A percentile compares a stretch with the other conserved stretches of the same genome.
Conservation (phyloP, 2,113 vertebrate species). For the Psettodes erumei region DNA sequence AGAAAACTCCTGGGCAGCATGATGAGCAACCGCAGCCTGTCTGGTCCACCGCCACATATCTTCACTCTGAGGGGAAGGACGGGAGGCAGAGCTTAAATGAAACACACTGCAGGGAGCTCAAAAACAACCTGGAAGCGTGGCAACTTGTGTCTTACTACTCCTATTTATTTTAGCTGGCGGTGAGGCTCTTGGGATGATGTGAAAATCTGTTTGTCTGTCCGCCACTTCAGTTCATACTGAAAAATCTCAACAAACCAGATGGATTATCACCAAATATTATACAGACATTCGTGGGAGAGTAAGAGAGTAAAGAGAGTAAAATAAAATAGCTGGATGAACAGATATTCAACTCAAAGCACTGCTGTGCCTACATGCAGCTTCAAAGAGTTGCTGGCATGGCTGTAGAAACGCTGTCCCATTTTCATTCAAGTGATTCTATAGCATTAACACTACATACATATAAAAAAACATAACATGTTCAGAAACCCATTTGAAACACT, state of each 20-base stretch:
- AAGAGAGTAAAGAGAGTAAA: too few species aligned
- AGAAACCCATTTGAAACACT: too few species aligned
- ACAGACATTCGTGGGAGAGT: background rate
- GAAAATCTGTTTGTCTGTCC: too few species aligned
- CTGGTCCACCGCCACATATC: slow-evolving; percentile 87
- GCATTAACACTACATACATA: too few species aligned
- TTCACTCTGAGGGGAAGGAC: slow-evolving; percentile 76
- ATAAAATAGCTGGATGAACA: too few species aligned
- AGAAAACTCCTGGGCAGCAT: slow-evolving; percentile 84
- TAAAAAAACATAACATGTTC: too few species aligned
- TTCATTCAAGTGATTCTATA: too few species aligned
- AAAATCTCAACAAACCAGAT: background rate
- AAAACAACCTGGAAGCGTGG: background rate
- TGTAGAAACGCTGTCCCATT: too few species aligned
- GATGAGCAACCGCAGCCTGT: slow-evolving; percentile 89
- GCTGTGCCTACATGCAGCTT: too few species aligned
- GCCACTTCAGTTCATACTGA: background rate
- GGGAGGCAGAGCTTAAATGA: slow-evolving; percentile 8
- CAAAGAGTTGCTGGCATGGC: too few species aligned
- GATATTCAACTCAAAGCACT: too few species aligned
- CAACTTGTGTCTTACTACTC: background rate
- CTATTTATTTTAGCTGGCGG: background rate
- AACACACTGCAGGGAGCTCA: background rate
- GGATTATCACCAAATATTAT: too few species aligned
- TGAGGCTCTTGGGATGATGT: background rate